A percentile compares a stretch with the other conserved stretches of the same genome.
phyloP scores from a whole-genome alignment of 2,797 vertebrate genomes.

The Scolopax bukidnonensis region DNA sequence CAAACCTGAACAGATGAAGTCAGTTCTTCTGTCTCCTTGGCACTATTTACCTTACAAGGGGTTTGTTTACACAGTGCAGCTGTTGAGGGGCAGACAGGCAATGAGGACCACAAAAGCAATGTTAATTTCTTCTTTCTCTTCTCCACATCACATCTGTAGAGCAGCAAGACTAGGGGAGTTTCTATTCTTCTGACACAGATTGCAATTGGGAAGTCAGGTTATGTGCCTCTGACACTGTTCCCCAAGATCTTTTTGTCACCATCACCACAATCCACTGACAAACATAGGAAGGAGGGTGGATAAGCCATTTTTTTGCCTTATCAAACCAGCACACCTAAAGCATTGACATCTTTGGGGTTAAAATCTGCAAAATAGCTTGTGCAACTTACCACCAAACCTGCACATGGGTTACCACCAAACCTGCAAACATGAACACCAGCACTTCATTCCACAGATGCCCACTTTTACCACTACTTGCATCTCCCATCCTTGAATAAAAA shows the following conservation, averaged over 20 bases:
- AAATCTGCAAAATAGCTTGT: neutral
- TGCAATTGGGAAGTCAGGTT: neutral
- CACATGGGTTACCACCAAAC: neutral
- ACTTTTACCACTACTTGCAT: neutral
- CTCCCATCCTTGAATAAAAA: neutral
- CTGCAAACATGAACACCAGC: neutral
- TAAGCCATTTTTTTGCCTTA: neutral
- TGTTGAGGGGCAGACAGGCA: neutral
- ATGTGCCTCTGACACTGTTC: neutral
- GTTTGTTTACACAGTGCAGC: neutral
- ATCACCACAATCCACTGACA: neutral
- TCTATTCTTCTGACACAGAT: neutral
- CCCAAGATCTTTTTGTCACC: neutral
- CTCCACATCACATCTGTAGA: neutral
- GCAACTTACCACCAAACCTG: neutral
- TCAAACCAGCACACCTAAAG: neutral
- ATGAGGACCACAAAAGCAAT: neutral
- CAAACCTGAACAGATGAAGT: neutral
- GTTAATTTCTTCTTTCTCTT: neutral
- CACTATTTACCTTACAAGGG: neutral
- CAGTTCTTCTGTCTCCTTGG: neutral
- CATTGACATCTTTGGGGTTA: neutral
- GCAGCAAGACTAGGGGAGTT: neutral
- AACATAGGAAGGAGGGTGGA: neutral
- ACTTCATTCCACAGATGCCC: neutral